Evolutionary conservation across 2,797 vertebrate species (phyloP), one percentile per base, ranked within the genome.

Genomic region (Gymnopithys bicolor): DNA sequence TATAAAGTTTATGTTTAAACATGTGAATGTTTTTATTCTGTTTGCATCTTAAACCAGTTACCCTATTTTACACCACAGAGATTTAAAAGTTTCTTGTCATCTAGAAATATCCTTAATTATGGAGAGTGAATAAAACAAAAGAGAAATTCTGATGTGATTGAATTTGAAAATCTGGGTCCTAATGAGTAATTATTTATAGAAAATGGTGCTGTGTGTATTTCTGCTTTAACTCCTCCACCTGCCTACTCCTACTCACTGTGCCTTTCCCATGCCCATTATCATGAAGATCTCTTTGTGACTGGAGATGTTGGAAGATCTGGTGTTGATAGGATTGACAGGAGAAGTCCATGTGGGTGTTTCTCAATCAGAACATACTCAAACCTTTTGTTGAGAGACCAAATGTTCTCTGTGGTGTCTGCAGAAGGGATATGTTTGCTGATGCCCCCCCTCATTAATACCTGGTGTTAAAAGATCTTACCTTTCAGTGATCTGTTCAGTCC

Each of bases 71-170:
- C 46, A 41, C 23, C 37, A 17, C 10, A 28, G 67, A 22, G 58
- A 46, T 37, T 75, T 62, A 41, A 69, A 86, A 73, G 46, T 73
- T 84, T 71, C 70, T 45, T 37, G 21, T 56, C 1, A 0, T 77
- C 30, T 64, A 62, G 67, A 94, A 89, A 78, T 56, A 55, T n/a
- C 76, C 48, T 70, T 59, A 71, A 51, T 84, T 86, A 68, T 60
- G 74, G 74, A 86, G 73, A 51, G 32, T 43, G 53, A 70, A 16
- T 33, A 67, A 69, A 84, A 80, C n/a, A 85, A 69, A 93, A 75
- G 75, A 69, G 33, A 85, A 68, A 46, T 32, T 64, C 59, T 56
- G 25, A 56, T 78, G 32, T 55, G 62, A 74, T 39, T 70, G 58
- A 81, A 77, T 87, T 56, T 75, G 75, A 67, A 87, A 87, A 89